Evolutionary conservation across 2,888 invertebrate species (phyloP).

Genomic region (Agrochola macilenta): DNA sequence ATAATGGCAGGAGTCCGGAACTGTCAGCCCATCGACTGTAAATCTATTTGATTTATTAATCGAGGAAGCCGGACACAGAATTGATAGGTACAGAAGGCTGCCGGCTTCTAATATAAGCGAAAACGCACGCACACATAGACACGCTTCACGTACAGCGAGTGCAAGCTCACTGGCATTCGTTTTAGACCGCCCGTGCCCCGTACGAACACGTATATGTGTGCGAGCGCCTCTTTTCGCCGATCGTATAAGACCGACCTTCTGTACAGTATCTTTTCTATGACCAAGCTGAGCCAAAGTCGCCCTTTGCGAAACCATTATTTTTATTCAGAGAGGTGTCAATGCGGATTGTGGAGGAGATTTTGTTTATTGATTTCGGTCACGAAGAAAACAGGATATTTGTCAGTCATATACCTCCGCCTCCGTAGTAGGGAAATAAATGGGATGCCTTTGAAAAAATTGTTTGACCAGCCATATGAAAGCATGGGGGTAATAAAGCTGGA

Average conservation of each 20-base stretch:
- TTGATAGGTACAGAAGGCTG: conserved; percentile 9
- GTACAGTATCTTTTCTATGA: not conserved
- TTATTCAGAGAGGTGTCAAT: conserved; percentile 52
- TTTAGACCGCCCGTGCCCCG: not conserved
- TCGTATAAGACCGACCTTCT: not conserved
- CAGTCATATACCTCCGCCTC: not conserved
- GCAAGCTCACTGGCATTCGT: not conserved
- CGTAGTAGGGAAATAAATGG: not conserved
- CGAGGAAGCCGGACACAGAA: not conserved
- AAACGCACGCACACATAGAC: not conserved
- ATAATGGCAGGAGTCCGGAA: conserved; percentile 46
- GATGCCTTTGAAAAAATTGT: not conserved
- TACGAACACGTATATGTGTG: not conserved
- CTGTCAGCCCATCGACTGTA: conserved; percentile 48
- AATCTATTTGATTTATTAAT: conserved; percentile 63
- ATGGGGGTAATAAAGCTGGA: not conserved
- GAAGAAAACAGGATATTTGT: not conserved
- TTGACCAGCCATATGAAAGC: not conserved
- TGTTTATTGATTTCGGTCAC: conserved; percentile 34
- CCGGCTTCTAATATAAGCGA: not conserved
- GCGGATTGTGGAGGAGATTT: conserved; percentile 29
- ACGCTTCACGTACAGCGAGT: not conserved
- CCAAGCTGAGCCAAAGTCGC: conserved; percentile 11
- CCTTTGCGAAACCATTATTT: conserved; percentile 53
- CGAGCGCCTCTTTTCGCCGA: not conserved